Percentiles rank a stretch among this genome's conserved stretches.
phyloP scores from a whole-genome alignment of 2,113 vertebrate genomes.

The Platichthys stellatus region DNA sequence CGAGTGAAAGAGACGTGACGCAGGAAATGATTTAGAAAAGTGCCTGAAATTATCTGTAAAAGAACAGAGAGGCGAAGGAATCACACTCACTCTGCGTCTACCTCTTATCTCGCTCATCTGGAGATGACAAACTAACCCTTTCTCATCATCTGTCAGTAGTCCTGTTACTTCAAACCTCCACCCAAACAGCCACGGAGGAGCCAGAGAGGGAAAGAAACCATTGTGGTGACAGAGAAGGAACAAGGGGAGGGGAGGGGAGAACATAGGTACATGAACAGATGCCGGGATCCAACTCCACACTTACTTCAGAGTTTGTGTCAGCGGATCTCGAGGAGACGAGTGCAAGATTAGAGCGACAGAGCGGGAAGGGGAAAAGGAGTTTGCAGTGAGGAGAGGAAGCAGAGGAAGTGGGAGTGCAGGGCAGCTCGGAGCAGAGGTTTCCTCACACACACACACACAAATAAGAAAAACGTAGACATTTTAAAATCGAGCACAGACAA shows the following conservation, averaged over 20 bases:
- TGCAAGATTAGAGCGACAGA: conserved; percentile 50
- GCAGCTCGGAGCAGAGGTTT: conserved; percentile 70
- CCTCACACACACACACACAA: conserved; percentile 50
- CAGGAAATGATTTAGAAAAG: conserved; percentile 5
- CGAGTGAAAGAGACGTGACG: neutral
- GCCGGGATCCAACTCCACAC: conserved; percentile 34
- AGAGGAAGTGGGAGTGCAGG: conserved; percentile 68
- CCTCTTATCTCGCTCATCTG: neutral
- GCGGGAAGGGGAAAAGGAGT: conserved; percentile 56
- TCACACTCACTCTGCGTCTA: neutral
- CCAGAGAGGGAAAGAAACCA: conserved; percentile 15
- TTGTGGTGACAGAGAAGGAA: neutral
- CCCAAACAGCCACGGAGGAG: neutral
- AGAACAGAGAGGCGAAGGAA: neutral
- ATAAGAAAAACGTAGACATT: conserved; percentile 31
- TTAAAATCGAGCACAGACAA: conserved; percentile 1
- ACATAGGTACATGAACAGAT: conserved; percentile 39
- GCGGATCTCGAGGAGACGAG: conserved; percentile 49
- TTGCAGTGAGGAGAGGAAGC: conserved; percentile 53
- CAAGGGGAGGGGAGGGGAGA: neutral
- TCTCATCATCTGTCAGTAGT: conserved; percentile 19
- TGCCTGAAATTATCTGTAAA: conserved; percentile 8
- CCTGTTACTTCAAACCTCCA: conserved; percentile 6
- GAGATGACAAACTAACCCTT: neutral
- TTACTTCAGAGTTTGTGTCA: conserved; percentile 57